phyloP scores from a whole-genome alignment of 2,797 vertebrate genomes.

The Channallabes apus region DNA sequence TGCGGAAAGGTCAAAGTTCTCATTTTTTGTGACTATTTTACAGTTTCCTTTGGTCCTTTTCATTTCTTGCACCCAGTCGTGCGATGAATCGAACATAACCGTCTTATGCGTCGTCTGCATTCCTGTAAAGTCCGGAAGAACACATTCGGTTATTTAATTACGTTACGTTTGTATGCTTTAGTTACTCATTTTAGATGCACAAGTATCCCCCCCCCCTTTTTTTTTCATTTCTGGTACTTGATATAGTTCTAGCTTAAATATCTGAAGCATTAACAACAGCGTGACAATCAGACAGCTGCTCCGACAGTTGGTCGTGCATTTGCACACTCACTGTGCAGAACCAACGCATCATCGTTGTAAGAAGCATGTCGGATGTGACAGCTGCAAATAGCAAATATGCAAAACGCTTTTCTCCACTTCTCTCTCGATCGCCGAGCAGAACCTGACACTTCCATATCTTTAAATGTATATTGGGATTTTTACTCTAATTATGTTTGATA shows the following conservation, averaged over 20 bases:
- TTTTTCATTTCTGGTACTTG: background rate
- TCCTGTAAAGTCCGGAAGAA: slow-evolving; percentile 44
- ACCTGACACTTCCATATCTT: background rate
- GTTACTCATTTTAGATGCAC: background rate
- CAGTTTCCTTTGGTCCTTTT: slow-evolving; percentile 79
- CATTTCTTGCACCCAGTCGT: slow-evolving; percentile 82
- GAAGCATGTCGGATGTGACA: background rate
- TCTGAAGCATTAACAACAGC: background rate
- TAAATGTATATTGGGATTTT: background rate
- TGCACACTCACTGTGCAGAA: background rate
- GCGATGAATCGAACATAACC: slow-evolving; percentile 79
- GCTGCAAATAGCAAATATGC: background rate
- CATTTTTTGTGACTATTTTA: slow-evolving; percentile 75
- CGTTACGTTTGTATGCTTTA: background rate
- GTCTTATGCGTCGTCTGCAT: slow-evolving; percentile 60
- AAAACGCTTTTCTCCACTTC: background rate
- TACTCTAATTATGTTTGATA: background rate
- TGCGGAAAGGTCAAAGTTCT: slow-evolving; percentile 73
- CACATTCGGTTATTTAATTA: background rate
- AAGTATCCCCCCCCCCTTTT: background rate
- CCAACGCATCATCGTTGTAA: background rate
- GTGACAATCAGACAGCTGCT: background rate
- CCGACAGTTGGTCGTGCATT: background rate
- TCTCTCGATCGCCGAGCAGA: background rate
- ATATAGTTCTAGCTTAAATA: background rate